A percentile compares a stretch with the other conserved stretches of the same genome.
Evolutionary conservation across 2,888 invertebrate species (phyloP).

Genomic region (Campoplex capitator): DNA sequence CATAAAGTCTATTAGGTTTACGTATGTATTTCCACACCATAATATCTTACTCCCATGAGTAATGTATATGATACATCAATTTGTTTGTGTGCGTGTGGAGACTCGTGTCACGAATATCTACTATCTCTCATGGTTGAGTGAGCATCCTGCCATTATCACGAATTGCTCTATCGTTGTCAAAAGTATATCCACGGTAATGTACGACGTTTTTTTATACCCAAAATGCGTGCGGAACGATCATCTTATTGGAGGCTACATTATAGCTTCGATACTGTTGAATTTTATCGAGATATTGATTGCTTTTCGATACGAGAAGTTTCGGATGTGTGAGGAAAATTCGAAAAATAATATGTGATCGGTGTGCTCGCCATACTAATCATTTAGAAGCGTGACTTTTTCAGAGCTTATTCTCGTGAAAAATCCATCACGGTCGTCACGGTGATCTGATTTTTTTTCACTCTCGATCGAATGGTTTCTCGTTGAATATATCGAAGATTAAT

Average conservation of each 20-base stretch:
- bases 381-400: background rate
- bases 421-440: background rate
- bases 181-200: background rate
- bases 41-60: slow-evolving; percentile 37
- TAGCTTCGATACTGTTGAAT: background rate
- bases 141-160: slow-evolving; percentile 20
- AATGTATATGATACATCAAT: slow-evolving; percentile 36
- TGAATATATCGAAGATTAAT: background rate
- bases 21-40: slow-evolving; percentile 13
- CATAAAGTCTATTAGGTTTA: slow-evolving; percentile 15
- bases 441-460: background rate
- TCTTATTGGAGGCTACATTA: background rate
- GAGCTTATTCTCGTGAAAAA: background rate
- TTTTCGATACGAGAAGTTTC: background rate
- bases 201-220: background rate
- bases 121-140: slow-evolving; percentile 29
- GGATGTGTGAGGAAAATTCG: background rate
- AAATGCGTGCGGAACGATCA: background rate
- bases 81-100: slow-evolving; percentile 26
- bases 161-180: slow-evolving; percentile 12
- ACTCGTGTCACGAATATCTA: slow-evolving; percentile 42
- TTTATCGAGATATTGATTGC: background rate
- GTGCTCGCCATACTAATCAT: background rate
- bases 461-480: background rate
- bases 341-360: background rate